Evolutionary conservation across 2,113 vertebrate species (phyloP).

Genomic region (Thamnophis sirtalis): DNA sequence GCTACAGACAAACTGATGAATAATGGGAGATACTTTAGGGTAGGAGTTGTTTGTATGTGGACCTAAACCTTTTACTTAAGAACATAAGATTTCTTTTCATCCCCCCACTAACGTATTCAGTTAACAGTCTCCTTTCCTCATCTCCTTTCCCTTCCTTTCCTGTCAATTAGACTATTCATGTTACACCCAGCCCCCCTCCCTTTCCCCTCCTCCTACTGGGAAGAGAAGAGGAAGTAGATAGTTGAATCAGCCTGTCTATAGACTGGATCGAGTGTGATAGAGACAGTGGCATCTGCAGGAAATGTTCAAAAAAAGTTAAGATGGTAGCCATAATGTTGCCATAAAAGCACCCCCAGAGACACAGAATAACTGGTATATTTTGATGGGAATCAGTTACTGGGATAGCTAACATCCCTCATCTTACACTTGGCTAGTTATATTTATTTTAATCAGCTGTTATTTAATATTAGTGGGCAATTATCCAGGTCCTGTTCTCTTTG

Average conservation of each 20-base stretch:
- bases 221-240: background rate
- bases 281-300: background rate
- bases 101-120: background rate
- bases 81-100: background rate
- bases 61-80: background rate
- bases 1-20: background rate
- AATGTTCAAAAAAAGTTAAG: background rate
- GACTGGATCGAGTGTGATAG: background rate
- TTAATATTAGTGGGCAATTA: background rate
- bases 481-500: background rate
- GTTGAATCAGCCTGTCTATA: background rate
- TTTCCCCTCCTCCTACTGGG: background rate
- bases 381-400: background rate
- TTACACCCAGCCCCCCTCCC: background rate
- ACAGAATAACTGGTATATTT: background rate
- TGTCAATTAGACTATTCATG: background rate
- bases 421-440: background rate
- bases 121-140: background rate
- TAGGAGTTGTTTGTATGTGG: background rate
- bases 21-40: background rate
- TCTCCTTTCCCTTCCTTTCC: background rate
- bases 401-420: background rate
- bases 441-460: background rate
- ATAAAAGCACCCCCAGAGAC: background rate
- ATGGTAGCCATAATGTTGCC: background rate